Evolutionary conservation across 30 jellyfish, hydroid and myxozoan genomes (phyloP).

Genomic region (Aurelia aurita): DNA sequence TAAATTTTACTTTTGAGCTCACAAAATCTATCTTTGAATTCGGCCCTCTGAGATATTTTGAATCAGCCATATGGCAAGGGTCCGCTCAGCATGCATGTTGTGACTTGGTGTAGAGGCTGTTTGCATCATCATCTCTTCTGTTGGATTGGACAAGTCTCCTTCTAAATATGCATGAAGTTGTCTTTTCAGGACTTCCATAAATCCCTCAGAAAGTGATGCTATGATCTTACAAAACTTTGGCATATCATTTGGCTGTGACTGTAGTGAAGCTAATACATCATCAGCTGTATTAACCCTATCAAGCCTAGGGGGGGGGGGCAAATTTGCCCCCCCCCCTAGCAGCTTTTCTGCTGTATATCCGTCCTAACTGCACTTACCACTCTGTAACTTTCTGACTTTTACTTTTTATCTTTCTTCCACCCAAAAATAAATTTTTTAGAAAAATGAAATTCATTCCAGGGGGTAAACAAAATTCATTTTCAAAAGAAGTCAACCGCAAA

Average conservation of each 20-base stretch:
- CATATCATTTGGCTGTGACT: neutral
- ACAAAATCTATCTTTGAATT: conserved; percentile 14
- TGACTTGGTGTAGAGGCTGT: conserved; percentile 3
- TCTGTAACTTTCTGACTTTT: no score
- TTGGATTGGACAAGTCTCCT: conserved; percentile 21
- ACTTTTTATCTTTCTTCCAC: no score
- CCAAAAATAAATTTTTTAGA: no score
- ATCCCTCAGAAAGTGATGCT: neutral
- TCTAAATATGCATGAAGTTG: neutral
- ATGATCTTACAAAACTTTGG: neutral
- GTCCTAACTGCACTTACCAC: no score
- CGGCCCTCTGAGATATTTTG: conserved; percentile 1
- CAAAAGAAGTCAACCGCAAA: no score
- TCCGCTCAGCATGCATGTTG: conserved; percentile 11
- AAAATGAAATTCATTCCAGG: no score
- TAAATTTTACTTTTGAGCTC: conserved; percentile 3
- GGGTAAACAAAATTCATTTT: no score
- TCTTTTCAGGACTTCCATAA: conserved; percentile 5
- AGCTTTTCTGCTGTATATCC: no score
- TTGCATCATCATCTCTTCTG: neutral
- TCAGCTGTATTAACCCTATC: neutral
- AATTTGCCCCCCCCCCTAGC: no score
- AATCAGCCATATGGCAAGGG: conserved; percentile 25
- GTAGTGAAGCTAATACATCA: neutral
- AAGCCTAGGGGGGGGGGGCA: no score